phyloP scores from a whole-genome alignment of 1,140 invertebrate species.

The Octopus bimaculoides region DNA sequence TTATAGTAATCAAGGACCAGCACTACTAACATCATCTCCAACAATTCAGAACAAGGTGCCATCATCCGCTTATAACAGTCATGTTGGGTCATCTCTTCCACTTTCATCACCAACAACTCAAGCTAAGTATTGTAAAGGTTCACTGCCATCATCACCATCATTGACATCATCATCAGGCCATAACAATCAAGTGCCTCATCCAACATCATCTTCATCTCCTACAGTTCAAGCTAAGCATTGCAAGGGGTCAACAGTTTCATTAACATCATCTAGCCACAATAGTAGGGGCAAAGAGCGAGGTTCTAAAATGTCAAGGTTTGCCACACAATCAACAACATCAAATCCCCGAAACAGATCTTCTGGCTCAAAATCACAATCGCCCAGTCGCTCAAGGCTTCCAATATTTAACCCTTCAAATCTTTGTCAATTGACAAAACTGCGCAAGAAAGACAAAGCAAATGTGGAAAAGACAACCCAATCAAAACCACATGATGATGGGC shows the following conservation, averaged over 20 bases:
- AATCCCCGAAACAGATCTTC: neutral
- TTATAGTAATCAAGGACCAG: no score
- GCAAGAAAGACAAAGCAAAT: constrained; percentile 40
- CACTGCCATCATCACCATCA: no score
- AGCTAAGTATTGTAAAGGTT: no score
- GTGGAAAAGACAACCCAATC: constrained; percentile 12
- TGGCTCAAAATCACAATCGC: constrained; percentile 23
- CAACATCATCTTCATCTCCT: no score
- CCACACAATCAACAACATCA: neutral
- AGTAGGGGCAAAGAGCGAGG: constrained; percentile 12
- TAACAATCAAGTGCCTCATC: no score
- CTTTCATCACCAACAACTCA: no score
- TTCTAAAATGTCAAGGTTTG: constrained; percentile 12
- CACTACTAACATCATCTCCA: no score
- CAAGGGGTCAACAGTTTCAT: neutral
- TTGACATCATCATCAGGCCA: no score
- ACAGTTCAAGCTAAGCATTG: no score
- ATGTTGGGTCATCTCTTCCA: no score
- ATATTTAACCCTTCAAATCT: constrained; percentile 29
- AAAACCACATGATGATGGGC: neutral
- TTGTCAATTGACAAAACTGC: constrained; percentile 31
- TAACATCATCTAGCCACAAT: neutral
- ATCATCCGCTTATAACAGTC: no score
- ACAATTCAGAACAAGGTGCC: no score
- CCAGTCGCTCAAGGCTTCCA: constrained; percentile 37